Percentiles rank a stretch among this genome's conserved stretches.
Evolutionary conservation across 2,888 invertebrate species (phyloP).

Genomic region (Mystacides longicornis): DNA sequence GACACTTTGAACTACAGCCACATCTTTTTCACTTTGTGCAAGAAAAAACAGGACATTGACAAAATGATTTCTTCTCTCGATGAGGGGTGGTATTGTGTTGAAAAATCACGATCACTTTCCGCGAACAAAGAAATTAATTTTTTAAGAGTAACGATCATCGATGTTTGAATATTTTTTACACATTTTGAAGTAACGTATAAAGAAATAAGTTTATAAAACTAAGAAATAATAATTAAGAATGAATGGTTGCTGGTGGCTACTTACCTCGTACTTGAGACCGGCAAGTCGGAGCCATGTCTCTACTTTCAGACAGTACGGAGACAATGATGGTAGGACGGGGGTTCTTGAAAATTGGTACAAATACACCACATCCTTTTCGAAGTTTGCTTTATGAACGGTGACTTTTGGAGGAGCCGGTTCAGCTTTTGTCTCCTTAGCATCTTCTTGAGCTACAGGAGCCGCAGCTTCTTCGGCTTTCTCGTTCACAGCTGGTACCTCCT

Average conservation of each 20-base stretch:
- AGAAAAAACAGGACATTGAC: no score
- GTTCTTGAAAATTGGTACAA: slow-evolving; percentile 90
- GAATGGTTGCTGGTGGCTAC: slow-evolving; percentile 30
- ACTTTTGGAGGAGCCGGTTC: slow-evolving; percentile 67
- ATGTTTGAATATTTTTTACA: no score
- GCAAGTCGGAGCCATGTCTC: slow-evolving; percentile 92
- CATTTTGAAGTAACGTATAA: no score
- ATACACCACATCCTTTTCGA: slow-evolving; percentile 88
- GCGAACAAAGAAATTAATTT: slow-evolving; percentile 1
- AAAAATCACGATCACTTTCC: slow-evolving; percentile 1
- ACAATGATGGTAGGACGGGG: slow-evolving; percentile 81
- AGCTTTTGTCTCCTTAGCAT: slow-evolving; percentile 44
- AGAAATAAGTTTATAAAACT: no score
- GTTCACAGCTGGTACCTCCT: slow-evolving; percentile 37
- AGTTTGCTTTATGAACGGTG: slow-evolving; percentile 79
- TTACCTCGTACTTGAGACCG: slow-evolving; percentile 90
- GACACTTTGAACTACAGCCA: no score
- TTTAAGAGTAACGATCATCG: no score
- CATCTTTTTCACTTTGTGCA: no score
- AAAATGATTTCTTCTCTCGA: no score
- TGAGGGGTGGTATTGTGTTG: background rate
- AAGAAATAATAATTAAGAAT: background rate
- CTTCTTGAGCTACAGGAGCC: slow-evolving; percentile 42
- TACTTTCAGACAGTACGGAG: slow-evolving; percentile 90
- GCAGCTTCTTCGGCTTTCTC: slow-evolving; percentile 39